These are phyloP conservation scores for Neomonachus schauinslandi DNA, from an alignment of 2,113 vertebrate genomes.

Conservation along the genomic window DNA sequence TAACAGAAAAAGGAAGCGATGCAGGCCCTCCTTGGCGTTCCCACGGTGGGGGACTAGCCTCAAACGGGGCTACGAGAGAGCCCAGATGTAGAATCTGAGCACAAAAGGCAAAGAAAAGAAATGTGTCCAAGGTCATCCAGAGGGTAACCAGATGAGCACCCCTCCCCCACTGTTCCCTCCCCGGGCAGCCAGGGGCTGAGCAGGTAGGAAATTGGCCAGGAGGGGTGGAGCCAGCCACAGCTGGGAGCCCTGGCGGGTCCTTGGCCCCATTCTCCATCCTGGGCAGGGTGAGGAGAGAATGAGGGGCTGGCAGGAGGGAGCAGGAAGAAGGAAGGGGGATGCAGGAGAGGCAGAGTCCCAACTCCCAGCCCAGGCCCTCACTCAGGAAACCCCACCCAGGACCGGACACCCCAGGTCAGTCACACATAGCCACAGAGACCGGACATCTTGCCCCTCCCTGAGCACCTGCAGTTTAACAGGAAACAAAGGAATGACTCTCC, in stretches of 20 bases:
- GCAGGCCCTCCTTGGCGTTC: background rate
- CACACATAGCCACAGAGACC: background rate
- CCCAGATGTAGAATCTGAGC: background rate
- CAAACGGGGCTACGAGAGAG: background rate
- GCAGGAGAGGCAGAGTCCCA: background rate
- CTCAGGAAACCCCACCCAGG: conserved; percentile 67
- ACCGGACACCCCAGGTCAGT: conserved; percentile 45
- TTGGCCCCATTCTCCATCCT: background rate
- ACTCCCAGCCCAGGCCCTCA: background rate
- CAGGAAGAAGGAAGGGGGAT: conserved; percentile 41
- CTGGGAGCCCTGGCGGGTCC: background rate
- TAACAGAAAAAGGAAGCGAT: background rate
- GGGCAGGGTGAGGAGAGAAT: background rate
- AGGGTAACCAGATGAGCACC: background rate
- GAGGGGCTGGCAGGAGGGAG: background rate
- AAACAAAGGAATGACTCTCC: conserved; percentile 57
- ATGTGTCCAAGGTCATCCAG: background rate
- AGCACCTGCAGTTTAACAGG: conserved; percentile 68
- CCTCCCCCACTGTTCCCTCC: background rate
- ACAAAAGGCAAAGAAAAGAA: conserved; percentile 11
- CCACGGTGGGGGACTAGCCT: background rate
- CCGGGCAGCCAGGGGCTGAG: background rate
- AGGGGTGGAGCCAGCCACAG: background rate
- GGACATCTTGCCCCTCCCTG: conserved; percentile 32
- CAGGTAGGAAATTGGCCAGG: background rate